Conservation (phyloP, 2,113 vertebrate genomes). For the Theropithecus gelada region DNA sequence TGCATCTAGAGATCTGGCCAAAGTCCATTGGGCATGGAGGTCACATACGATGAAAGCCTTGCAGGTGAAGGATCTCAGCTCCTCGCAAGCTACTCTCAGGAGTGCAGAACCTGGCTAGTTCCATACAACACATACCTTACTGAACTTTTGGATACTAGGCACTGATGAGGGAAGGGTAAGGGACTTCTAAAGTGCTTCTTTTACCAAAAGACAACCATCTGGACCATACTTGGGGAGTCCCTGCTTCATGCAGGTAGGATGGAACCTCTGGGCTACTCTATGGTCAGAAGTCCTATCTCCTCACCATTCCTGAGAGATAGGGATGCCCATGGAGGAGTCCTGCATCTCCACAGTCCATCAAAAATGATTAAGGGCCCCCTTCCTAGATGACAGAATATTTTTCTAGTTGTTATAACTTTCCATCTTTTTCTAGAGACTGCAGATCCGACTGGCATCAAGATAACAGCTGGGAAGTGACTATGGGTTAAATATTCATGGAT, state of each 20-base stretch:
- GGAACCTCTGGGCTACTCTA: neutral
- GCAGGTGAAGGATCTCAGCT: neutral
- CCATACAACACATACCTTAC: neutral
- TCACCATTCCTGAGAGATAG: neutral
- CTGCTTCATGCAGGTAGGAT: neutral
- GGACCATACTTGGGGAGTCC: neutral
- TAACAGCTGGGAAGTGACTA: neutral
- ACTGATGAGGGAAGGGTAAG: neutral
- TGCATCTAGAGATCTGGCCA: neutral
- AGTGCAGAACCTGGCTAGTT: neutral
- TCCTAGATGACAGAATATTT: neutral
- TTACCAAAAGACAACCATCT: neutral
- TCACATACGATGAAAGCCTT: neutral
- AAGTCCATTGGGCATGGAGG: neutral
- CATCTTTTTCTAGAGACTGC: neutral
- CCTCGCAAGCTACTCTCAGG: neutral
- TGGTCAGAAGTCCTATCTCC: neutral
- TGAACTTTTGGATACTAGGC: neutral
- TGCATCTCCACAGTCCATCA: neutral
- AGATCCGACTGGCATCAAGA: neutral
- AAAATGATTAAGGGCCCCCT: neutral
- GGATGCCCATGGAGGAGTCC: accelerated
- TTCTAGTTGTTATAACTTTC: neutral
- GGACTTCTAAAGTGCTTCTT: neutral
- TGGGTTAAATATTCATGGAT: neutral